Base-by-base conservation (phyloP, 2,797 vertebrate species). In the Chelon labrosus region DNA sequence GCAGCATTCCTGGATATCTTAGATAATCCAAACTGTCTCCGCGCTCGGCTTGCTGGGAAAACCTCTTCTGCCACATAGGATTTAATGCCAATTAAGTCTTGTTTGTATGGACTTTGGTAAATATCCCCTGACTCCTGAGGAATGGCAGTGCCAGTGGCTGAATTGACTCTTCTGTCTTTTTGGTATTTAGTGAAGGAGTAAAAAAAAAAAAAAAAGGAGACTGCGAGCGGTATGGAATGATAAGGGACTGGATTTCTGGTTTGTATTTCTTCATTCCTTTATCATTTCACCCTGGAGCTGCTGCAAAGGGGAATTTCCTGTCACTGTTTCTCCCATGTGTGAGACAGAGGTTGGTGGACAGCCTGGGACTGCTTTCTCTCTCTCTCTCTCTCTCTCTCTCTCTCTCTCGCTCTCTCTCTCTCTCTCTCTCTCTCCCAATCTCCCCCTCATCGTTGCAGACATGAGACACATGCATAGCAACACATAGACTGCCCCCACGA, bases 271-370 rank as follows among this genome's bases (percentile, higher is more conserved):
- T 89, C 86, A 90, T 90, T 94, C 91, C 91, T 93, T 89, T 93
- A 94, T 94, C 90, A 85, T 93, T 95, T 95, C 91, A 91, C 91
- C 93, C 93, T 91, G 89, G 86, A 94, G 92, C 92, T 85, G 90
- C 89, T 89, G 90, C 83, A 72, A 93, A 88, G 82, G 92, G 85
- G 94, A 94, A 95, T 95, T 94, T 95, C 94, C 94, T 95, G 94
- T 94, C 94, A 91, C 89, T 92, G 88, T 93, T 93, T 84, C 85
- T 89, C 77, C 91, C 94, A 95, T 95, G 93, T 95, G 94, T 93
- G 91, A 94, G 93, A 92, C 94, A 94, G 93, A 91, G 88, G 82
- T 88, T 91, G 88, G 81, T 91, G 89, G 85, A 94, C 79, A 77
- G 85, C 75, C 88, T 90, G 88, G 86, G 87, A 87, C 79, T 73